Evolutionary conservation across 1,140 invertebrate genomes (phyloP).

Genomic region (Brachionus plicatilis): DNA sequence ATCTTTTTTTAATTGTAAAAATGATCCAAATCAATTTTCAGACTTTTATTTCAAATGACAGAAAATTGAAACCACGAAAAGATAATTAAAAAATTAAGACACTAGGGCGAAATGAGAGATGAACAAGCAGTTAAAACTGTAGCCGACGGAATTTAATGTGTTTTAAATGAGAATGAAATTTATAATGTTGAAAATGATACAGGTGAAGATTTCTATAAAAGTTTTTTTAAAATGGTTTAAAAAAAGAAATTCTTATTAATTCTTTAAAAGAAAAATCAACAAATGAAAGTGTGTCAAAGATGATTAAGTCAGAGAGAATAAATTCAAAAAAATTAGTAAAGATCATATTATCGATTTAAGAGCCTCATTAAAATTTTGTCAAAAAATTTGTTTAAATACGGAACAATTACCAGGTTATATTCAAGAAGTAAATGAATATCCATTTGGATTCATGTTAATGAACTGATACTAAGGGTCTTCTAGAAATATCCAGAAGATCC

Average conservation of each 20-base stretch:
- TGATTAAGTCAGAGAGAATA: background rate
- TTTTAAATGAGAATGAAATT: background rate
- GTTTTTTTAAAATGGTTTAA: background rate
- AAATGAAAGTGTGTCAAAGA: background rate
- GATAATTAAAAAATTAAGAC: background rate
- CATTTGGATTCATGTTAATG: background rate
- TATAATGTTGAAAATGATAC: background rate
- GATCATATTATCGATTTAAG: background rate
- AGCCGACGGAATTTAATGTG: background rate
- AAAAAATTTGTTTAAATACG: background rate
- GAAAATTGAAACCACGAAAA: background rate
- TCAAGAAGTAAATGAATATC: conserved; percentile 16
- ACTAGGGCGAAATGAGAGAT: background rate
- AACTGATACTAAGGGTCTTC: too few species aligned
- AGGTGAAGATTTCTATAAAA: background rate
- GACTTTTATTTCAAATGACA: background rate
- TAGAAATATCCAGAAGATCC: too few species aligned
- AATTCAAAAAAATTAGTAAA: background rate
- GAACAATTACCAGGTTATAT: background rate
- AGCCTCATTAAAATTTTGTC: background rate
- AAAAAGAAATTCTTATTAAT: too few species aligned
- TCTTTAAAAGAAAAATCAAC: background rate
- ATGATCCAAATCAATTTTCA: background rate
- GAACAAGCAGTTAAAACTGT: background rate
- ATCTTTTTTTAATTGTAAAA: background rate